These are phyloP conservation scores for Heterochromis multidens DNA, from an alignment of 2,113 vertebrate genomes.

Conservation along the genomic window DNA sequence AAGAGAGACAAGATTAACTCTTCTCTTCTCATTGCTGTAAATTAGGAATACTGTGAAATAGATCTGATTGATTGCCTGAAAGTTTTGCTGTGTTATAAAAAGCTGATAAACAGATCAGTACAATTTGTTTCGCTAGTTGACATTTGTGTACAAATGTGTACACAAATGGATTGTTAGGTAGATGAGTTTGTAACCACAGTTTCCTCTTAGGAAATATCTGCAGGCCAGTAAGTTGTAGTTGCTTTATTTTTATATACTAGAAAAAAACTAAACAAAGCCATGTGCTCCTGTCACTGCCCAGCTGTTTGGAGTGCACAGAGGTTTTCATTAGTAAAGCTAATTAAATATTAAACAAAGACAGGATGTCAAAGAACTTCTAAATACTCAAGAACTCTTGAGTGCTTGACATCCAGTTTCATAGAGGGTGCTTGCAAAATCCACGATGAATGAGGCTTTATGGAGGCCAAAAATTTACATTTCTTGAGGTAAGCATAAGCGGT, in stretches of 20 bases:
- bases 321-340: neutral
- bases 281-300: neutral
- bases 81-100: neutral
- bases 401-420: neutral
- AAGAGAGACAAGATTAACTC: neutral
- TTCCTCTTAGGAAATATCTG: neutral
- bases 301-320: neutral
- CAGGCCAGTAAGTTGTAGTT: neutral
- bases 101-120: neutral
- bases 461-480: neutral
- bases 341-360: neutral
- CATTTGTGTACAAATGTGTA: neutral
- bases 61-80: neutral
- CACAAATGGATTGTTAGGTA: neutral
- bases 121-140: neutral
- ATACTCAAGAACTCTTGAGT: neutral
- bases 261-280: neutral
- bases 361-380: too few species aligned
- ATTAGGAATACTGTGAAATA: neutral
- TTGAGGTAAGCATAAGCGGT: neutral
- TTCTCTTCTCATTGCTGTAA: neutral
- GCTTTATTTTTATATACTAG: neutral
- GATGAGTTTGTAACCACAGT: neutral
- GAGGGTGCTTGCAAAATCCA: neutral
- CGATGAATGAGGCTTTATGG: neutral